Base-by-base conservation (phyloP, 2,113 vertebrate species). In the Xiphias gladius region DNA sequence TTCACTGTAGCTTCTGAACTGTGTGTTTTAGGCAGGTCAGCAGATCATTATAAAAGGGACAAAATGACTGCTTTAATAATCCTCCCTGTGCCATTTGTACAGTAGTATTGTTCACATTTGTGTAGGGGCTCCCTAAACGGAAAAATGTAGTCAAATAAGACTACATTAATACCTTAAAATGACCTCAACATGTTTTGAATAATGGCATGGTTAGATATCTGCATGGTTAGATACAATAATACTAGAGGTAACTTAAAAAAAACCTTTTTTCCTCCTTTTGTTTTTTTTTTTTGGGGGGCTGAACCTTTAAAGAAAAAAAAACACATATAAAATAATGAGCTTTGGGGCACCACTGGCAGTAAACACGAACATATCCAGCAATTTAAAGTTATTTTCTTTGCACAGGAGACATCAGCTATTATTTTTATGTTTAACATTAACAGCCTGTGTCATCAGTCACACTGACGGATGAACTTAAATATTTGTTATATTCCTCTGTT, bases 401-500 rank as follows among this genome's bases (percentile, higher is more conserved):
- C 28, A 58, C 35, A 41, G 52, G 32, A 59, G 37, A 55, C 48
- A 69, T 50, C 43, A 37, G 20, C 7, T 70, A 43, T 48, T 58
- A 7, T 70, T 70, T 65, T 72, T 12, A 26, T 76, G 8, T 13
- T 68, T n/a, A 63, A 55, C 22, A 54, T 64, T 1, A 79, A 68
- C 72, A 28, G 32, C 17, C 35, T 52, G 59, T 46, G 24, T 75
- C 22, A 55, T 79, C 5, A 32, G 28, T 67, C 55, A 59, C 30
- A 19, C 62, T 37, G 39, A 65, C 62, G 22, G 41, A 70, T 61
- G 6, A 35, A 28, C 35, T 69, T 64, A 74, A 72, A 71, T 77
- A 75, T 63, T 73, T 76, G 62, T 50, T 63, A 24, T 28, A 22
- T 32, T 63, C 17, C 32, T 26, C 61, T 35, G 57, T 54, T 75